Percentiles rank a stretch among this genome's conserved stretches.
phyloP scores from a whole-genome alignment of 2,888 invertebrate genomes.

The Macrosiphum euphorbiae region DNA sequence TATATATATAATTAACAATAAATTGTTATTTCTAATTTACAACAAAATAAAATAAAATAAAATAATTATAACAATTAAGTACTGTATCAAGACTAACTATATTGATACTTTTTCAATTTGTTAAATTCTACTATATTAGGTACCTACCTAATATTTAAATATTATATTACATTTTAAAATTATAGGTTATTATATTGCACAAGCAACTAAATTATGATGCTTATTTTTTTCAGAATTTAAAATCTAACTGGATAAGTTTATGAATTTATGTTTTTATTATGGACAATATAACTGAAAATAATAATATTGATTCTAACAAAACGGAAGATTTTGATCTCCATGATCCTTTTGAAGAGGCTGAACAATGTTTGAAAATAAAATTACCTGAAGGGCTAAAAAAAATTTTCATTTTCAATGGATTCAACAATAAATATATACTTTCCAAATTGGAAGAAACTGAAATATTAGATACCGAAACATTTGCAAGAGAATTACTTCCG shows the following conservation, averaged over 20 bases:
- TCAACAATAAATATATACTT: constrained; percentile 6
- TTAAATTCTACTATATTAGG: not conserved
- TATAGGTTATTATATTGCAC: not conserved
- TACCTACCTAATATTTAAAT: not conserved
- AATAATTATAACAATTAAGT: too few relatives aligned
- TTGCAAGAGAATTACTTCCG: constrained; percentile 1
- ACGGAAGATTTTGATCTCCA: not conserved
- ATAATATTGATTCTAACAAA: not conserved
- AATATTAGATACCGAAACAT: not conserved
- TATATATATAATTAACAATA: not conserved
- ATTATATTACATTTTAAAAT: not conserved
- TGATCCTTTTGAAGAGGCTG: not conserved
- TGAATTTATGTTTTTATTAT: not conserved
- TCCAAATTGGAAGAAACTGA: not conserved
- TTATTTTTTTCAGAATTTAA: not conserved
- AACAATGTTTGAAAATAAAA: not conserved
- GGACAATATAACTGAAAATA: not conserved
- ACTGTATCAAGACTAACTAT: too few relatives aligned
- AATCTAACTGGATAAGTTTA: not conserved
- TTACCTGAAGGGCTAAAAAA: not conserved
- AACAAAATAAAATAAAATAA: too few relatives aligned
- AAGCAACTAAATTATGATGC: not conserved
- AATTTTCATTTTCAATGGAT: not conserved
- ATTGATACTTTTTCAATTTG: too few relatives aligned
- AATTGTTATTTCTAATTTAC: too few relatives aligned